Conservation (phyloP, 2,888 invertebrate species). For the Ceramica pisi region DNA sequence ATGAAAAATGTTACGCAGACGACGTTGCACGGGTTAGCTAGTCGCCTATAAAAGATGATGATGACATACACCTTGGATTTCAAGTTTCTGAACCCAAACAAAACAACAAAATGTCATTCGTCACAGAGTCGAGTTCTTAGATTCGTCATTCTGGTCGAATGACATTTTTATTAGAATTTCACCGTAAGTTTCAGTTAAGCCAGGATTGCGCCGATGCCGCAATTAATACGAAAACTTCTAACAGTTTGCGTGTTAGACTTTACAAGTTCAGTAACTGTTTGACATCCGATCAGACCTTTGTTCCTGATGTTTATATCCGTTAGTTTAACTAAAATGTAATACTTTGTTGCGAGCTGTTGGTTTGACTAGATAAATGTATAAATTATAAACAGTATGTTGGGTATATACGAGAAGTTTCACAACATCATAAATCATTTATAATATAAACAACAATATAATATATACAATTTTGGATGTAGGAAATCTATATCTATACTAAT, state of each 20-base stretch:
- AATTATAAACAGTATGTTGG: no score
- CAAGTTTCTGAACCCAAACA: not conserved
- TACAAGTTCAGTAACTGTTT: not conserved
- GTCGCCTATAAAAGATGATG: no score
- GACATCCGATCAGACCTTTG: conserved; percentile 2
- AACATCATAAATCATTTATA: no score
- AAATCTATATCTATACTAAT: no score
- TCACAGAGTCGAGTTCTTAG: not conserved
- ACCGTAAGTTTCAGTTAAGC: not conserved
- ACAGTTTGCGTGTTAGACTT: conserved; percentile 11
- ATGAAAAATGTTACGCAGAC: no score
- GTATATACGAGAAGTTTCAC: no score
- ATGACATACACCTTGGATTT: no score
- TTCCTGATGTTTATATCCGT: not conserved
- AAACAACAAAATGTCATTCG: not conserved
- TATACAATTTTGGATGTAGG: no score
- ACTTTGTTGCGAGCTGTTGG: not conserved
- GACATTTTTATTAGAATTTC: not conserved
- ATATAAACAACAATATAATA: no score
- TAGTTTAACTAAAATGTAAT: not conserved
- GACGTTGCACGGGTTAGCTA: no score
- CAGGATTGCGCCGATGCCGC: conserved; percentile 4
- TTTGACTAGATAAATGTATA: not conserved
- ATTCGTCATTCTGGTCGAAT: not conserved
- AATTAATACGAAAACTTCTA: conserved; percentile 37